Evolutionary conservation across 2,888 invertebrate genomes (phyloP).

Genomic region (Drosophila atripex): DNA sequence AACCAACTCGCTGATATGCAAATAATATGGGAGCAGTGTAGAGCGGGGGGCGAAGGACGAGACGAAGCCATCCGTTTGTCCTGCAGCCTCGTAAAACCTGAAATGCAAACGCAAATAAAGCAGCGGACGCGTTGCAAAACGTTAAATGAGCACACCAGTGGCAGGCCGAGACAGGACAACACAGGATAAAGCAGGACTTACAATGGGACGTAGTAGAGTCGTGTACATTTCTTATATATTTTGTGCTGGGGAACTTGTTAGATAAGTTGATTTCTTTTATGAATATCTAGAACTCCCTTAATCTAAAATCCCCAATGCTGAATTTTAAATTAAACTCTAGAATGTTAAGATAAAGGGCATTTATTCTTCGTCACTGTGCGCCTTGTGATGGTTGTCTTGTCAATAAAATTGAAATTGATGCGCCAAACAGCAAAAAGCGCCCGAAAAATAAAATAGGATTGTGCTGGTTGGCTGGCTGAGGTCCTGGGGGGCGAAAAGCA

Average conservation of each 20-base stretch:
- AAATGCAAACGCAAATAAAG: slow-evolving; percentile 64
- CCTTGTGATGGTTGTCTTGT: slow-evolving; percentile 50
- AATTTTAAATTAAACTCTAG: neutral
- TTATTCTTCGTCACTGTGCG: neutral
- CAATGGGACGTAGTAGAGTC: neutral
- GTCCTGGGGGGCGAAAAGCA: slow-evolving; percentile 21
- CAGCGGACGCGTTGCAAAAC: slow-evolving; percentile 56
- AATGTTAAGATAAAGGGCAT: slow-evolving; percentile 43
- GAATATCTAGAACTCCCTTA: neutral
- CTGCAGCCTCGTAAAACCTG: slow-evolving; percentile 64
- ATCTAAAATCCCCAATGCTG: neutral
- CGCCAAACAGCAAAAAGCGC: slow-evolving; percentile 68
- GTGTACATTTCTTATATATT: neutral
- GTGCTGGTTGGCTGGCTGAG: slow-evolving; percentile 11
- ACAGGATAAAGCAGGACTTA: slow-evolving; percentile 14
- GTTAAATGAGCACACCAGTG: slow-evolving; percentile 61
- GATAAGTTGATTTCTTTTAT: neutral
- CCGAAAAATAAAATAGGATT: slow-evolving; percentile 68
- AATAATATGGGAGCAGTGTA: slow-evolving; percentile 28
- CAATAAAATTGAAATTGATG: slow-evolving; percentile 80
- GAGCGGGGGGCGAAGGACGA: slow-evolving; percentile 1
- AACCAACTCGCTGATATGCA: slow-evolving; percentile 41
- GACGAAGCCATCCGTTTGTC: slow-evolving; percentile 30
- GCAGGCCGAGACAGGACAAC: slow-evolving; percentile 30
- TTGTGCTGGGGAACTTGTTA: neutral